phyloP scores from a whole-genome alignment of 2,113 vertebrate species.

The Atherinomorus stipes region DNA sequence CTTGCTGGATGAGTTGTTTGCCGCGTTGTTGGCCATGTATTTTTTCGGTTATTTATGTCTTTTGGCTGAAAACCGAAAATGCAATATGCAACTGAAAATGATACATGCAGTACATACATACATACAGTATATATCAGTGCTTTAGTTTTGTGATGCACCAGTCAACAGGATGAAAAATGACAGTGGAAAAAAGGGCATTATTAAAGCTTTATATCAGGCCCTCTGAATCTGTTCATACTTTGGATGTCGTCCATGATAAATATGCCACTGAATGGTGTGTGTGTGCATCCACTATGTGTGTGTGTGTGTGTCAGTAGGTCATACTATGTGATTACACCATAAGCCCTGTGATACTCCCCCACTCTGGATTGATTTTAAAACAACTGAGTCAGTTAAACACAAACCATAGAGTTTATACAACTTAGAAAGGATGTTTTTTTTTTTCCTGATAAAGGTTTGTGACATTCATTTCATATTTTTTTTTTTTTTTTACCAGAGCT shows the following conservation, averaged over 20 bases:
- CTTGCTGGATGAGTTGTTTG: no score
- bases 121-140: no score
- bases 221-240: no score
- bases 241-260: not conserved
- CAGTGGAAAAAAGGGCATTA: slow-evolving; percentile 26
- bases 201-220: no score
- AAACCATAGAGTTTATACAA: not conserved
- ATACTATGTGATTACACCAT: slow-evolving; percentile 20
- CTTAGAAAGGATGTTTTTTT: not conserved
- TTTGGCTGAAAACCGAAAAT: no score
- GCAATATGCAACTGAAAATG: no score
- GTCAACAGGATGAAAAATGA: slow-evolving; percentile 11
- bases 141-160: not conserved
- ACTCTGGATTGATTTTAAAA: not conserved
- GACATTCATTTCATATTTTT: not conserved
- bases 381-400: no score
- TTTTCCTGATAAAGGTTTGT: not conserved
- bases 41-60: no score
- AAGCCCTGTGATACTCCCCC: not conserved
- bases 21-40: no score
- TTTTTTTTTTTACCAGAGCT: slow-evolving; percentile 11
- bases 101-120: no score
- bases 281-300: not conserved
- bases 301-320: not conserved
- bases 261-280: no score